phyloP scores from a whole-genome alignment of 2,113 vertebrate genomes.

The Hyperopisus bebe region DNA sequence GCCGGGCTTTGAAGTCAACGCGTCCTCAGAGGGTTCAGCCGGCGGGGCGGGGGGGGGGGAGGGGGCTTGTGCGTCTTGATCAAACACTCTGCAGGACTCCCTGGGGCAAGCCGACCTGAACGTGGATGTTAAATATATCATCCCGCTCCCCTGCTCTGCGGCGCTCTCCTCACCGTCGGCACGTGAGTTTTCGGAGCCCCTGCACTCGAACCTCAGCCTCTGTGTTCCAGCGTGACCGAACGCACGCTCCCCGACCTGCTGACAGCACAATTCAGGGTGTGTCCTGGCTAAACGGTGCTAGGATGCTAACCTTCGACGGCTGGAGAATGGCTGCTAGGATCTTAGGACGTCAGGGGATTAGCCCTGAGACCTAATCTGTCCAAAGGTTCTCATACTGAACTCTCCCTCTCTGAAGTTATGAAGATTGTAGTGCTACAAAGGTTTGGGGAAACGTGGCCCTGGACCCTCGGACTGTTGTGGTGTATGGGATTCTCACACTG shows the following conservation, averaged over 20 bases:
- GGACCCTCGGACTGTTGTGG: background rate
- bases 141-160: constrained; percentile 39
- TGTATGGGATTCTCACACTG: background rate
- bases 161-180: background rate
- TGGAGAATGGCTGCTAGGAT: background rate
- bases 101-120: constrained; percentile 38
- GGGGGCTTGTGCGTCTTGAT: constrained; percentile 40
- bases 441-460: background rate
- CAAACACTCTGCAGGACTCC: constrained; percentile 37
- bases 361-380: background rate
- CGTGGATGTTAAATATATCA: constrained; percentile 53
- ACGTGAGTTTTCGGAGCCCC: background rate
- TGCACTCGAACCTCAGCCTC: background rate
- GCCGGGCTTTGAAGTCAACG: constrained; percentile 53
- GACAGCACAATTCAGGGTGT: background rate
- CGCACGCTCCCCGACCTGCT: background rate
- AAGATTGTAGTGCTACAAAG: background rate
- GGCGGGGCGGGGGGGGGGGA: constrained; percentile 24
- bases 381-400: background rate
- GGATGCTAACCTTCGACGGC: background rate
- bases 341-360: background rate
- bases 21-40: constrained; percentile 39
- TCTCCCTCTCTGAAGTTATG: background rate
- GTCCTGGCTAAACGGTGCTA: background rate
- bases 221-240: background rate